A percentile compares a stretch with the other conserved stretches of the same genome.
These are phyloP conservation scores for Ibidorhyncha struthersii DNA, from an alignment of 2,113 vertebrate species.

Conservation along the genomic window DNA sequence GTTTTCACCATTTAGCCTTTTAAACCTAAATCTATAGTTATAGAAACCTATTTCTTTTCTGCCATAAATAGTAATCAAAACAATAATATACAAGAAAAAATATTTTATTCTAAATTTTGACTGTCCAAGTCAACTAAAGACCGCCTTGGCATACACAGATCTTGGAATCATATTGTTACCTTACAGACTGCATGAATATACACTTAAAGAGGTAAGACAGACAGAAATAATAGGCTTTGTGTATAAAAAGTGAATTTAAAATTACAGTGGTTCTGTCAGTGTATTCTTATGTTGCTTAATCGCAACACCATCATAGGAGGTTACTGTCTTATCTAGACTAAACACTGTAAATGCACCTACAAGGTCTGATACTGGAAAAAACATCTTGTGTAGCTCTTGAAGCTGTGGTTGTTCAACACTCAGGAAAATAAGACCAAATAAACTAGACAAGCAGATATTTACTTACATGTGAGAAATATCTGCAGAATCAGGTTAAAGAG, in stretches of 20 bases:
- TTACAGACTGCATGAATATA: neutral
- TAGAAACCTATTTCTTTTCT: neutral
- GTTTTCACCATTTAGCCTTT: neutral
- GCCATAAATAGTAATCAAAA: neutral
- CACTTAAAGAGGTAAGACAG: neutral
- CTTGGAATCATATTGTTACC: neutral
- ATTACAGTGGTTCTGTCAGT: neutral
- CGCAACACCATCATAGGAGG: fast-evolving
- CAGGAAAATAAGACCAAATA: neutral
- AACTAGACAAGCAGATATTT: neutral
- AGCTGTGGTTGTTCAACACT: neutral
- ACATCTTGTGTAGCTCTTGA: neutral
- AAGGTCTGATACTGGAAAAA: neutral
- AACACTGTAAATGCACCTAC: neutral
- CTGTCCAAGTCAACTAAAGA: neutral
- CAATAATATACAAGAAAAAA: neutral
- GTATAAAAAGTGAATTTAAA: neutral
- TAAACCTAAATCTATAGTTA: neutral
- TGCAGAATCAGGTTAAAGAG: neutral
- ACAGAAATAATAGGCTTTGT: neutral
- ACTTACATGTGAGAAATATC: neutral
- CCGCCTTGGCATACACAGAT: neutral
- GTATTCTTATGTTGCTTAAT: neutral
- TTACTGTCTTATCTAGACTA: neutral
- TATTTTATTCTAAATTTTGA: neutral